Evolutionary conservation across 2,797 vertebrate species (phyloP).

Genomic region (Serranus cabrilla): DNA sequence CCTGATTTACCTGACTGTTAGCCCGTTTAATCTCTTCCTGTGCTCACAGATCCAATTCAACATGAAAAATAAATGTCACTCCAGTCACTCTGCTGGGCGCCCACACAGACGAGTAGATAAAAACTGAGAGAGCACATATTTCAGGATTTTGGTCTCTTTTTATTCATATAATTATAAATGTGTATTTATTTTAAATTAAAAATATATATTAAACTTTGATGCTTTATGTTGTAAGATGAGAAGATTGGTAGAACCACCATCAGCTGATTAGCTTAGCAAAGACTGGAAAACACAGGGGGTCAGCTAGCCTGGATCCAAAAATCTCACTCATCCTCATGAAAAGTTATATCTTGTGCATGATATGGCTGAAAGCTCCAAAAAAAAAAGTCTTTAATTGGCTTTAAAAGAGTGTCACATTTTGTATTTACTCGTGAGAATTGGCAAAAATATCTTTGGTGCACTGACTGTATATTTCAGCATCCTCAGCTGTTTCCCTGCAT

Average conservation of each 20-base stretch:
- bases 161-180: too few relatives aligned
- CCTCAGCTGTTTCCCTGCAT: conserved; percentile 18
- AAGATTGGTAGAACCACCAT: background rate
- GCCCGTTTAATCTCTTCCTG: conserved; percentile 25
- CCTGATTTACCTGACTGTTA: background rate
- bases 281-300: background rate
- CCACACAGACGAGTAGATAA: conserved; percentile 4
- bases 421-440: too few relatives aligned
- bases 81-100: conserved; percentile 5
- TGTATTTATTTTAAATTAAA: background rate
- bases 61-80: conserved; percentile 32
- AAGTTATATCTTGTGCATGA: background rate
- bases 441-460: conserved; percentile 1
- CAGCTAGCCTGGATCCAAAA: too few relatives aligned
- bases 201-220: background rate
- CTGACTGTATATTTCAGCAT: conserved; percentile 19
- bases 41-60: conserved; percentile 3
- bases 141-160: too few relatives aligned
- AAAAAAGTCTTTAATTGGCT: background rate
- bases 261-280: background rate
- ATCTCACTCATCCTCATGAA: too few relatives aligned
- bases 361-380: background rate
- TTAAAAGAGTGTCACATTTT: background rate
- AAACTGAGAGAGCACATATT: background rate
- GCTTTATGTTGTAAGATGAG: background rate